These are phyloP conservation scores for Nematopogon swammerdamellus DNA, from an alignment of 2,888 invertebrate species.

Conservation along the genomic window DNA sequence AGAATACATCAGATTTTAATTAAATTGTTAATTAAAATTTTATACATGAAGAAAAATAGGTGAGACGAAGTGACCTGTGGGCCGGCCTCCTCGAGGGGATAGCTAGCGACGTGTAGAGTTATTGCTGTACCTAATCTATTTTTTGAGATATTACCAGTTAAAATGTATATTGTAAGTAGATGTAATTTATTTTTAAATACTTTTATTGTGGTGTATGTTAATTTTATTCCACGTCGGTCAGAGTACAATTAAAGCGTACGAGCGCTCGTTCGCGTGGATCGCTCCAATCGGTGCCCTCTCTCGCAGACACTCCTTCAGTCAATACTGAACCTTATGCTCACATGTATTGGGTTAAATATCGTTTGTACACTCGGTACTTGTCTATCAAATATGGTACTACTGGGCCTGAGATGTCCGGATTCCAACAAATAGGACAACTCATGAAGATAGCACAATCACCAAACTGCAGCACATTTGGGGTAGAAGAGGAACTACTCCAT, in stretches of 20 bases:
- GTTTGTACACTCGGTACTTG: too few species aligned
- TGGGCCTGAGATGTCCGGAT: too few species aligned
- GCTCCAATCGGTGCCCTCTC: too few species aligned
- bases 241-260: conserved; percentile 18
- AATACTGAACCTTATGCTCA: conserved; percentile 2
- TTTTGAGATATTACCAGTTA: conserved; percentile 1
- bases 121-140: neutral
- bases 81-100: neutral
- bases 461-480: too few species aligned
- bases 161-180: neutral
- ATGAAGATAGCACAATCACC: too few species aligned
- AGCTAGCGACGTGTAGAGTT: neutral
- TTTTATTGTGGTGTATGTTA: neutral
- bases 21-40: too few species aligned
- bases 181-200: conserved; percentile 1
- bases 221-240: conserved; percentile 15
- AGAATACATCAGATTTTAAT: too few species aligned
- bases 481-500: too few species aligned
- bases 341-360: conserved; percentile 3
- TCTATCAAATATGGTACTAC: too few species aligned
- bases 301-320: neutral
- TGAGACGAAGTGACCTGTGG: too few species aligned
- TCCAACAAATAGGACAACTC: too few species aligned
- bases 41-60: too few species aligned
- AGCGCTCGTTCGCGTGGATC: conserved; percentile 8